Percentiles rank a stretch among this genome's conserved stretches.
Evolutionary conservation across 2,888 invertebrate species (phyloP).

Genomic region (Nomada lathburiana): DNA sequence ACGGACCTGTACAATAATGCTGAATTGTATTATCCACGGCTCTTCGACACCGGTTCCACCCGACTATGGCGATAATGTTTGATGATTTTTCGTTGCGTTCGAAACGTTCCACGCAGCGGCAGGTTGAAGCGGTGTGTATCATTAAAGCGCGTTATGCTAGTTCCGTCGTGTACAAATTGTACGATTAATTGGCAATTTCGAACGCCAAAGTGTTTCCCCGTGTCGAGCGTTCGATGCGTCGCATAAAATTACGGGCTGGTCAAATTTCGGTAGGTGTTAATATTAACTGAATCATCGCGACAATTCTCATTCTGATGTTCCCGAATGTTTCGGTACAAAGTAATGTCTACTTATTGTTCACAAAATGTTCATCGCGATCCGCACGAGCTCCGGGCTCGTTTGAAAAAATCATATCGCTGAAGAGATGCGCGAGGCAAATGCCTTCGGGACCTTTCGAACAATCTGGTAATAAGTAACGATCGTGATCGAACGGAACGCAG

Average conservation of each 20-base stretch:
- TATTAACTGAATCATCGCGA: not conserved
- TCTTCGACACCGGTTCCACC: not conserved
- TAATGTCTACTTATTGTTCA: no score
- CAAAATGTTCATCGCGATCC: no score
- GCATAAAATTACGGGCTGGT: not conserved
- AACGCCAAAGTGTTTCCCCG: not conserved
- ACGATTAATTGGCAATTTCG: slow-evolving; percentile 9
- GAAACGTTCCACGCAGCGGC: not conserved
- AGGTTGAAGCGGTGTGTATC: not conserved
- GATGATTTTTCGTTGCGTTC: not conserved
- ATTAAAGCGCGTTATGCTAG: slow-evolving; percentile 16
- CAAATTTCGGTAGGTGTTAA: not conserved
- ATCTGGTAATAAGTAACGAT: not conserved
- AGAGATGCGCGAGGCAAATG: not conserved
- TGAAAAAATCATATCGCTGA: not conserved
- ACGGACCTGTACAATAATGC: slow-evolving; percentile 3
- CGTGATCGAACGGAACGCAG: not conserved
- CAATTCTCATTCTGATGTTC: not conserved
- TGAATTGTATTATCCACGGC: slow-evolving; percentile 24
- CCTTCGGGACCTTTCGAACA: no score
- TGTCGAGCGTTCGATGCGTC: not conserved
- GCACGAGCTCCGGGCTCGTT: no score
- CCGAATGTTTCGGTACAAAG: not conserved
- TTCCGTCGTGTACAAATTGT: not conserved
- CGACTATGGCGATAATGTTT: not conserved